phyloP scores from a whole-genome alignment of 2,113 vertebrate species.

The Calypte anna region DNA sequence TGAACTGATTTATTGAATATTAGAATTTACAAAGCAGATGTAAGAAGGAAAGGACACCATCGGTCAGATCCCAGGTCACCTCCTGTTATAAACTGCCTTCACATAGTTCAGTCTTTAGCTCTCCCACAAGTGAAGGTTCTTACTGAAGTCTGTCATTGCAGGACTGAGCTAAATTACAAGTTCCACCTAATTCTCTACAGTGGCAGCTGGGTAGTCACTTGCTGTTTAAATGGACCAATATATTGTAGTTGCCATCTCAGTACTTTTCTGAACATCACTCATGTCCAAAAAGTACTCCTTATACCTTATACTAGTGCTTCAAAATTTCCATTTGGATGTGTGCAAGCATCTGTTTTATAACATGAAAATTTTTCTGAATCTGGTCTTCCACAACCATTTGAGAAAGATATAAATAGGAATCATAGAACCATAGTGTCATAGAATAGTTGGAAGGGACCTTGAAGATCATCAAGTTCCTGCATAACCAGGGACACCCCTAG shows the following conservation, averaged over 20 bases:
- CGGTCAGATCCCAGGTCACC: neutral
- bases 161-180: neutral
- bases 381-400: neutral
- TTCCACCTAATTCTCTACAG: neutral
- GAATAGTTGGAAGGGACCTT: no score
- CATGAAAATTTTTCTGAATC: neutral
- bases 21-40: conserved; percentile 2
- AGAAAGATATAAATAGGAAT: neutral
- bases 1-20: neutral
- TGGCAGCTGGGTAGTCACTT: neutral
- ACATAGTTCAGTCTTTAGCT: neutral
- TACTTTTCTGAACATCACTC: neutral
- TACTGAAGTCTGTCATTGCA: neutral
- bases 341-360: neutral
- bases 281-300: neutral
- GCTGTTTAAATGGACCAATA: neutral
- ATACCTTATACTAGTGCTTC: neutral
- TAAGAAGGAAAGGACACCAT: neutral
- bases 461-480: no score
- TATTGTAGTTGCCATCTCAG: neutral
- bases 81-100: neutral
- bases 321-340: neutral
- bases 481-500: no score
- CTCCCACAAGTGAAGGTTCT: neutral
- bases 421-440: no score